Percentiles rank a stretch among this genome's conserved stretches.
These are phyloP conservation scores for Dufourea novaeangliae DNA, from an alignment of 1,140 invertebrate genomes.

Conservation along the genomic window DNA sequence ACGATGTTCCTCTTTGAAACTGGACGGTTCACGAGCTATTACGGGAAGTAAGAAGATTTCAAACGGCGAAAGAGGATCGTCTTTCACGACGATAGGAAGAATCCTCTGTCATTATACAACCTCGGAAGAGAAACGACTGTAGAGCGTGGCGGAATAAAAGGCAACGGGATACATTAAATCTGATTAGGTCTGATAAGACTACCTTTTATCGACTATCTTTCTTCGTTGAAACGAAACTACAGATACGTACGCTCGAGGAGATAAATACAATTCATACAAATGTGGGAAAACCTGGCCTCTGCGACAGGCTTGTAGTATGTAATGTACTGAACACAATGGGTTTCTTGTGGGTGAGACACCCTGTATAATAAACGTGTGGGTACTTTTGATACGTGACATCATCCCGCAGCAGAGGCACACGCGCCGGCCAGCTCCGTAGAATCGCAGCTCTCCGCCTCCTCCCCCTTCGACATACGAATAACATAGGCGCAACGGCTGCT, in stretches of 20 bases:
- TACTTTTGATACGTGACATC: conserved; percentile 67
- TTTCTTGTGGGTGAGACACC: no score
- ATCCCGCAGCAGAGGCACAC: conserved; percentile 30
- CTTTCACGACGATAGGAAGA: not conserved
- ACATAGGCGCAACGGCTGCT: not conserved
- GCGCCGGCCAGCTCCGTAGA: not conserved
- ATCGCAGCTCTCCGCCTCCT: not conserved
- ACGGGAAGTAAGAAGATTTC: not conserved
- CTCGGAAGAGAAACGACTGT: not conserved
- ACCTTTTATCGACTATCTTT: not conserved
- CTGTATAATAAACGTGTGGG: not conserved
- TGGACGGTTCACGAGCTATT: not conserved
- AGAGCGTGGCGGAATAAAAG: not conserved
- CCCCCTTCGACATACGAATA: conserved; percentile 8
- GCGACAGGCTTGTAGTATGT: no score
- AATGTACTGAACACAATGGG: no score
- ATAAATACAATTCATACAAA: not conserved
- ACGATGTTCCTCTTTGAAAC: not conserved
- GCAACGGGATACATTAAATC: not conserved
- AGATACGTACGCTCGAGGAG: not conserved
- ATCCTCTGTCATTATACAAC: no score
- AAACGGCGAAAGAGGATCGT: not conserved
- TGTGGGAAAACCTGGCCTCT: not conserved
- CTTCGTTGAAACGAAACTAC: not conserved
- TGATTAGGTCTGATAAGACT: not conserved